Conservation (phyloP, 2,113 vertebrate species). For the Azemiops feae region DNA sequence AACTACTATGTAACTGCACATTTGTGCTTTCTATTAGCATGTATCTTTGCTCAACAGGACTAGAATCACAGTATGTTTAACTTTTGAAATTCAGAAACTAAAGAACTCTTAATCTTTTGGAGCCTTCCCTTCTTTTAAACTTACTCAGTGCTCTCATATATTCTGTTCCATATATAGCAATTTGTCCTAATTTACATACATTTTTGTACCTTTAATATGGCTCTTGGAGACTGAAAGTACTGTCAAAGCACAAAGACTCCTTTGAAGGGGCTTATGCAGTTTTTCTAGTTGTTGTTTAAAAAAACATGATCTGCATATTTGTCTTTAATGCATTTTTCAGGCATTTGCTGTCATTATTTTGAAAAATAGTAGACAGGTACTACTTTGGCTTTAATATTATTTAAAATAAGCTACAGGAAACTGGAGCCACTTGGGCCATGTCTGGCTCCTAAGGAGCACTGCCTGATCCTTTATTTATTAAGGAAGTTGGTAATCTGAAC, state of each 20-base stretch:
- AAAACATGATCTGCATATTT: conserved; percentile 6
- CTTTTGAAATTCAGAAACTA: not conserved
- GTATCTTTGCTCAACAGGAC: not conserved
- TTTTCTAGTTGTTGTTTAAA: conserved; percentile 14
- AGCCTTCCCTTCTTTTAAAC: not conserved
- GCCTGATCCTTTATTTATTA: not conserved
- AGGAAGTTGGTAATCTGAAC: not conserved
- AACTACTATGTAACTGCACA: not conserved
- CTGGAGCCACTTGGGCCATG: not conserved
- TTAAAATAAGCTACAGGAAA: not conserved
- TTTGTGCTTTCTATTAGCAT: not conserved
- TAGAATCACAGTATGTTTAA: not conserved
- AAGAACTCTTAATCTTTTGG: conserved; percentile 28
- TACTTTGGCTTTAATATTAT: not conserved
- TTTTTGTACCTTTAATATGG: conserved; percentile 21
- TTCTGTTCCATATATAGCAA: conserved; percentile 13
- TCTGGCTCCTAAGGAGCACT: not conserved
- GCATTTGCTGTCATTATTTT: not conserved
- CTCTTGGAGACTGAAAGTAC: not conserved
- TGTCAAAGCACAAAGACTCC: conserved; percentile 14
- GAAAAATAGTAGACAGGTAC: not conserved
- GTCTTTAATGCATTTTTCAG: not conserved
- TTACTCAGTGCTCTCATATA: not conserved
- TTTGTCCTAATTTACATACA: conserved; percentile 7
- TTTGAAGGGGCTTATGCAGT: conserved; percentile 16